phyloP scores from a whole-genome alignment of 2,797 vertebrate species.

The Gephyroberyx darwinii region DNA sequence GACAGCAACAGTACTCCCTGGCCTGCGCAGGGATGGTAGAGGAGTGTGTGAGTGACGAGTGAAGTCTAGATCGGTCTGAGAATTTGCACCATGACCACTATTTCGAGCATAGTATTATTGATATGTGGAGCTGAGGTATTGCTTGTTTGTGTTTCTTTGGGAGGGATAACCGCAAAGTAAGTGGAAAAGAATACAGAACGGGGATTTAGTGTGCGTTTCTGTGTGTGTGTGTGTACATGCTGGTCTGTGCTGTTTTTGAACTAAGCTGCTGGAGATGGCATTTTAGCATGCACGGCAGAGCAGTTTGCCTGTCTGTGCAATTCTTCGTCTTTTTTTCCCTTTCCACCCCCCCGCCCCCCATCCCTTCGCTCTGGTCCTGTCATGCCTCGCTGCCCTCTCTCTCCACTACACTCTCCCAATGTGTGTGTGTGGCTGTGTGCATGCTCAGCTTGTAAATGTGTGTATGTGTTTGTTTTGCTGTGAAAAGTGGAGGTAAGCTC shows the following conservation, averaged over 20 bases:
- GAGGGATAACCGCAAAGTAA: neutral
- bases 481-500: constrained; percentile 26
- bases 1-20: neutral
- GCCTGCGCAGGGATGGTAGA: neutral
- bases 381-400: constrained; percentile 59
- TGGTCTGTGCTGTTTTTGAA: constrained; percentile 67
- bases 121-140: neutral
- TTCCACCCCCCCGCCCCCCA: neutral
- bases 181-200: neutral
- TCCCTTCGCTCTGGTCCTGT: constrained; percentile 45
- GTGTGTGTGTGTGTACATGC: constrained; percentile 58
- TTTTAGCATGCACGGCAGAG: constrained; percentile 73
- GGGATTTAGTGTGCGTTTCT: neutral
- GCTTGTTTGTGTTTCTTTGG: constrained; percentile 9
- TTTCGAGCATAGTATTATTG: neutral
- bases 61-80: constrained; percentile 24
- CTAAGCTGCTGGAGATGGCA: constrained; percentile 69
- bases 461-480: constrained; percentile 23
- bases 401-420: constrained; percentile 20
- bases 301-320: constrained; percentile 66
- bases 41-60: constrained; percentile 31
- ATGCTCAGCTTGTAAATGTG: constrained; percentile 21
- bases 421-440: constrained; percentile 32
- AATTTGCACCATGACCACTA: neutral
- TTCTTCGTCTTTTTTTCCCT: constrained; percentile 46